Evolutionary conservation across 37 sponge, comb jelly and placozoan genomes (phyloP).

Genomic region (Petrosia ficiformis): DNA sequence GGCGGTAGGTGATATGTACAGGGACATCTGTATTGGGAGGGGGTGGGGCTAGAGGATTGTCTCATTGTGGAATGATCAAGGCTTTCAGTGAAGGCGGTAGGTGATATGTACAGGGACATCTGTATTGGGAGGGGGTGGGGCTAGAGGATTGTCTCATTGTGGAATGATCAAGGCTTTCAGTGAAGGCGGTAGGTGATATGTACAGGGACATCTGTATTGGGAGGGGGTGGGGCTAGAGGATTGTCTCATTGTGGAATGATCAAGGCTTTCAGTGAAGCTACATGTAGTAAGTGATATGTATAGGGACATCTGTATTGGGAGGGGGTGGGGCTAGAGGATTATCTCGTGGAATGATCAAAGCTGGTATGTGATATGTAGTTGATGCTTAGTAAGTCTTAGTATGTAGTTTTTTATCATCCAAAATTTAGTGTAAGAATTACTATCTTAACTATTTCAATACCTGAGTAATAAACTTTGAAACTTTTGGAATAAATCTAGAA

Average conservation of each 20-base stretch:
- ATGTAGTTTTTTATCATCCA: no score
- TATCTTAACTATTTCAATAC: no score
- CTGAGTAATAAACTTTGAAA: no score
- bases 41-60: constrained; percentile 89
- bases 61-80: constrained; percentile 69
- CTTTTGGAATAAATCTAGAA: no score
- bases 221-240: constrained; percentile 95
- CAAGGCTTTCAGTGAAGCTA: constrained; percentile 68
- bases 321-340: constrained; percentile 94
- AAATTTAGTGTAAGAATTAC: no score
- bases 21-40: constrained; percentile 91
- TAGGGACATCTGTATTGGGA: constrained; percentile 86
- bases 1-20: constrained; percentile 76
- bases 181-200: constrained; percentile 64
- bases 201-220: constrained; percentile 89
- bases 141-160: constrained; percentile 79
- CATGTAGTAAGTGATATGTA: constrained; percentile 64
- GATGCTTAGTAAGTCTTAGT: not conserved
- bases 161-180: constrained; percentile 65
- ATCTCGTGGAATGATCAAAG: constrained; percentile 67
- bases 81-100: constrained; percentile 74
- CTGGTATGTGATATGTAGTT: constrained; percentile 75
- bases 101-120: constrained; percentile 75
- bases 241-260: constrained; percentile 70
- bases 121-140: constrained; percentile 94